Evolutionary conservation across 2,888 invertebrate species (phyloP), one percentile per base, ranked within the genome.

Genomic region (Ametastegia equiseti): DNA sequence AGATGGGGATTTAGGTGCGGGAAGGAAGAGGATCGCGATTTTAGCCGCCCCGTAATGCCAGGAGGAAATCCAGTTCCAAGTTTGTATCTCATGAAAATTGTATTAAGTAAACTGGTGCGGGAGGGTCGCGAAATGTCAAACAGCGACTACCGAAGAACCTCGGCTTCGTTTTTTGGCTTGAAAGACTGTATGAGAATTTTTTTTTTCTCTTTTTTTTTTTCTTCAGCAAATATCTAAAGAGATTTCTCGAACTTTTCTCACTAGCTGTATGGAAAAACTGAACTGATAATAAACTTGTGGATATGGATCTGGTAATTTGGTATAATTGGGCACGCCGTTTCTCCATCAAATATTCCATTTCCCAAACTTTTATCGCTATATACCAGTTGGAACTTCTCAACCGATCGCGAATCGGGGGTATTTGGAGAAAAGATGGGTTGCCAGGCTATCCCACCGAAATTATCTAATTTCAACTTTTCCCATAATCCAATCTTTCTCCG

Each of bases 101-200:
- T 77, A 83, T 83, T 81, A 83, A 78, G 86, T 86, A 86, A 85
- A 86, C 85, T 54, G 54, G 84, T 84, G 85, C 85, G 84, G 86
- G 82, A 80, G 81, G 82, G 83, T 86, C 86, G 39, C 23, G 39
- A 39, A 67, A 67, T 67, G 15, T 67, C 67, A 19, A 67, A 39
- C 23, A 39, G 19, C 11, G 36, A 39, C 6, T n/a, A 39, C 39
- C 36, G 19, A 67, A 39, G 23, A 39, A 67, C 15, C 15, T 60
- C n/a, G n/a, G n/a, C n/a, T 60, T 67, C 9, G 13, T 39, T 39
- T 19, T 39, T 19, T 19, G 2, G 36, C 15, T 13, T 5, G 30
- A 27, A 60, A n/a, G n/a, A 30, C 15, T 60, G 30, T 5, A 30
- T 1, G 15, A 60, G 60, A 57, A 57, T 30, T 30, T 30, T 11